Evolutionary conservation across 2,888 invertebrate genomes (phyloP).

Genomic region (Rhodophaea formosa): DNA sequence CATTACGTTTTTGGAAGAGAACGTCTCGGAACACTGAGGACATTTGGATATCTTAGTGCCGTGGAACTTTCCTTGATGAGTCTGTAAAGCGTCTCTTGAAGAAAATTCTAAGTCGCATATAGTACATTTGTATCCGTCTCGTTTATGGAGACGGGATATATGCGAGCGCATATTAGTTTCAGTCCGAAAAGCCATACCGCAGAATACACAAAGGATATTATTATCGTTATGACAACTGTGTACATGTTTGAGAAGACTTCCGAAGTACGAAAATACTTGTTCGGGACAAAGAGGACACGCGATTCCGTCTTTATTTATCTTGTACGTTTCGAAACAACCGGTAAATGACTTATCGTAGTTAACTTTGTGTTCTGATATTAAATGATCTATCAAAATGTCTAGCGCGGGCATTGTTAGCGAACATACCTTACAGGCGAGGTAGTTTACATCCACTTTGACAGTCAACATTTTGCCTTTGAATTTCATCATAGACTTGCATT

Average conservation of each 20-base stretch:
- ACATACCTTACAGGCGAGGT: conserved; percentile 59
- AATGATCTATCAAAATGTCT: conserved; percentile 57
- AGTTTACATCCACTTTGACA: conserved; percentile 62
- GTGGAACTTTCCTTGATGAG: conserved; percentile 53
- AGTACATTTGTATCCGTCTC: conserved; percentile 44
- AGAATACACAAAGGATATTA: conserved; percentile 67
- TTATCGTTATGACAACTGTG: conserved; percentile 66
- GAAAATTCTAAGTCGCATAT: conserved; percentile 46
- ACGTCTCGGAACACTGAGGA: conserved; percentile 53
- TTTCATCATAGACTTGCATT: conserved; percentile 60
- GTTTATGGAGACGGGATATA: conserved; percentile 47
- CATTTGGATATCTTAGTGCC: conserved; percentile 52
- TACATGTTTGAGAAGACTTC: conserved; percentile 60
- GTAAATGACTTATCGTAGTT: conserved; percentile 58
- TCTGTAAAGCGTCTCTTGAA: conserved; percentile 41
- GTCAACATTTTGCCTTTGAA: conserved; percentile 64
- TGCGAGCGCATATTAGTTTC: conserved; percentile 58
- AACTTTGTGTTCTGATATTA: conserved; percentile 55
- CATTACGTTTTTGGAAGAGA: conserved; percentile 53
- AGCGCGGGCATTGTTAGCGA: conserved; percentile 44
- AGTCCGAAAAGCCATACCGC: conserved; percentile 53
- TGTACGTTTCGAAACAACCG: conserved; percentile 61
- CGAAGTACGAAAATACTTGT: conserved; percentile 57
- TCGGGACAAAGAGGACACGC: conserved; percentile 61
- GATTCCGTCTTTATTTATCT: conserved; percentile 62